A percentile compares a stretch with the other conserved stretches of the same genome.
phyloP scores from a whole-genome alignment of 2,113 vertebrate genomes.

The Corvus moneduloides region DNA sequence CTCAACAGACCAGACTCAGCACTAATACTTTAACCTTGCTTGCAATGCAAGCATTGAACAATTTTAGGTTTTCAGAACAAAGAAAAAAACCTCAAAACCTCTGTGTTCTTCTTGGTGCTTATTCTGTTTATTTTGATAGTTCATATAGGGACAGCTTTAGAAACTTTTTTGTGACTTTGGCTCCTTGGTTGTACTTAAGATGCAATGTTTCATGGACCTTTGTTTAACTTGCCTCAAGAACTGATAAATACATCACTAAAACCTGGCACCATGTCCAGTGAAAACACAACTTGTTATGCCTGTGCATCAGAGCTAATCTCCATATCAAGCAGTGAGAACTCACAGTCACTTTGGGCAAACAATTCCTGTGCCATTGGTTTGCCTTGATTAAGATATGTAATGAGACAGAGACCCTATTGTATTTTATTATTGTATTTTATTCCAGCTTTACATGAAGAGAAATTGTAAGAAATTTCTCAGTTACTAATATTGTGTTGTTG shows the following conservation, averaged over 20 bases:
- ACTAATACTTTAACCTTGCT: not conserved
- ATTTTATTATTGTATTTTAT: not conserved
- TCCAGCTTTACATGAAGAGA: not conserved
- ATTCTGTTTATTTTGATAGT: not conserved
- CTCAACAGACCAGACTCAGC: not conserved
- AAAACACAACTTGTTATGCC: not conserved
- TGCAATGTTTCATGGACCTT: not conserved
- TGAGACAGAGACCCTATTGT: not conserved
- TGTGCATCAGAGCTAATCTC: not conserved
- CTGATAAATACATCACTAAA: not conserved
- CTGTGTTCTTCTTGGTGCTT: not conserved
- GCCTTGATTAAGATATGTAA: not conserved
- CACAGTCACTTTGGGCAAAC: not conserved
- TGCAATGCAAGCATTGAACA: not conserved
- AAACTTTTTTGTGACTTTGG: not conserved
- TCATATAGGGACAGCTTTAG: not conserved
- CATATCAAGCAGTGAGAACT: not conserved
- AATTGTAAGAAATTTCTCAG: not conserved
- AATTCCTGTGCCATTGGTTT: not conserved
- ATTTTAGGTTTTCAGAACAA: not conserved
- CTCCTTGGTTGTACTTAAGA: not conserved
- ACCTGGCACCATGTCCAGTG: not conserved
- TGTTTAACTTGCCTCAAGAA: not conserved
- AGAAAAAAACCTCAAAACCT: not conserved
- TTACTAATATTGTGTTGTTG: not conserved